Percentiles rank a stretch among this genome's conserved stretches.
Evolutionary conservation across 2,797 vertebrate genomes (phyloP).

Genomic region (Enteromius fasciolatus): DNA sequence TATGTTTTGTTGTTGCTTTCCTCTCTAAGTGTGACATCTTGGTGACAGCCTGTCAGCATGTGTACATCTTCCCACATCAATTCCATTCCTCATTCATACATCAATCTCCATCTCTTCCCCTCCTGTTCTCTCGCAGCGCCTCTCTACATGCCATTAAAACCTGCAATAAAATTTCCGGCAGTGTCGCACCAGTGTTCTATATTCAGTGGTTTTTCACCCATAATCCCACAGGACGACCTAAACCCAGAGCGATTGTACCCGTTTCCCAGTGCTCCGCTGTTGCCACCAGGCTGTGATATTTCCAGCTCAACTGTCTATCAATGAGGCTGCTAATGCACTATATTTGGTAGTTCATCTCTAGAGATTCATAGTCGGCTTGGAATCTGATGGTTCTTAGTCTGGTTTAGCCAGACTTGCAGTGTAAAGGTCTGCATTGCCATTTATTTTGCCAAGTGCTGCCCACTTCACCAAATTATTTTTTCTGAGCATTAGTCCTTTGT

Average conservation of each 20-base stretch:
- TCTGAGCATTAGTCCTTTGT: background rate
- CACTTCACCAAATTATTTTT: background rate
- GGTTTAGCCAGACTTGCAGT: background rate
- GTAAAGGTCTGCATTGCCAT: background rate
- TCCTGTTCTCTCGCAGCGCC: conserved; percentile 60
- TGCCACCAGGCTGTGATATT: conserved; percentile 45
- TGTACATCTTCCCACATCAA: conserved; percentile 22
- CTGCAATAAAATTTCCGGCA: conserved; percentile 28
- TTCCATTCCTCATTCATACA: conserved; percentile 33
- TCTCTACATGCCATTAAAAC: conserved; percentile 30
- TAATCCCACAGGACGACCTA: conserved; percentile 33
- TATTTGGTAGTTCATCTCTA: conserved; percentile 38
- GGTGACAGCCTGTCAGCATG: conserved; percentile 43
- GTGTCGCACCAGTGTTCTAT: conserved; percentile 41
- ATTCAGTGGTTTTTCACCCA: conserved; percentile 38
- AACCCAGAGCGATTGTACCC: conserved; percentile 46
- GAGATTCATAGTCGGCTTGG: conserved; percentile 12
- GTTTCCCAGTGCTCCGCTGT: conserved; percentile 40
- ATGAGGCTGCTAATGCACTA: conserved; percentile 36
- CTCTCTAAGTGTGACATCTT: conserved; percentile 35
- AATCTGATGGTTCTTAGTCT: conserved; percentile 20
- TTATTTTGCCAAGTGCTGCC: background rate
- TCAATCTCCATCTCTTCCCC: conserved; percentile 39
- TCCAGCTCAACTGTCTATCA: conserved; percentile 49
- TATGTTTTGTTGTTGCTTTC: conserved; percentile 42